Percentiles rank a stretch among this genome's conserved stretches.
phyloP scores from a whole-genome alignment of 2,113 vertebrate genomes.

The Pomatorhinus ruficollis region DNA sequence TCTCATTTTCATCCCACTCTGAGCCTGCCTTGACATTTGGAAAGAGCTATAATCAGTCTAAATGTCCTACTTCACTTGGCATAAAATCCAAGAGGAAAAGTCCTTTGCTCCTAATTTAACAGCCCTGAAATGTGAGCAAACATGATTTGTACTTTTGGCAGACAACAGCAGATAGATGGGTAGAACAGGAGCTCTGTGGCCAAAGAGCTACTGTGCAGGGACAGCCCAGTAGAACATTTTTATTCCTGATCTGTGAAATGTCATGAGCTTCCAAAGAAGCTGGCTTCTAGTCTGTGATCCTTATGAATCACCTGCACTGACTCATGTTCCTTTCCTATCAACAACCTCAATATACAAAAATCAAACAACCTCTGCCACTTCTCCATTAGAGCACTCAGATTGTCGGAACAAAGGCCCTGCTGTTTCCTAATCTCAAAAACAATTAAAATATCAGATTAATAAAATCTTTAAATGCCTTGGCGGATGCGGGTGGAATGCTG shows the following conservation, averaged over 20 bases:
- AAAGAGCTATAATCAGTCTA: neutral
- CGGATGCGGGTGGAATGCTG: slow-evolving; percentile 34
- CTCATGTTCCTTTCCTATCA: slow-evolving; percentile 45
- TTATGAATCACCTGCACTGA: slow-evolving; percentile 44
- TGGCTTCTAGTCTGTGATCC: neutral
- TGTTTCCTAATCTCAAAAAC: slow-evolving; percentile 67
- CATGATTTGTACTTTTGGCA: neutral
- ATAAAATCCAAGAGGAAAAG: neutral
- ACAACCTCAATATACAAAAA: slow-evolving; percentile 42
- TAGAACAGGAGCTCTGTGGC: neutral
- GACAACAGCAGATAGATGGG: neutral
- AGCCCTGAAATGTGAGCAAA: slow-evolving; percentile 13
- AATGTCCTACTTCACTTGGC: neutral
- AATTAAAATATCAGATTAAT: slow-evolving; percentile 72
- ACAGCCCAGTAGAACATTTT: neutral
- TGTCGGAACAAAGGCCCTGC: slow-evolving; percentile 48
- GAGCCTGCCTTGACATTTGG: neutral
- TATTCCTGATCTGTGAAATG: neutral
- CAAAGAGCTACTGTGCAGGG: neutral
- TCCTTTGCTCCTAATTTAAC: slow-evolving; percentile 1
- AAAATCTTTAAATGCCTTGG: slow-evolving; percentile 71
- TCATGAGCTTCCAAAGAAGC: neutral
- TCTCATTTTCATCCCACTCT: neutral
- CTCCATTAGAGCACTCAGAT: slow-evolving; percentile 7
- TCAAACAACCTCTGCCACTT: slow-evolving; percentile 41